Percentiles rank a stretch among this genome's conserved stretches.
Conservation (phyloP, 2,888 invertebrate species). For the Lottia gigantea region DNA sequence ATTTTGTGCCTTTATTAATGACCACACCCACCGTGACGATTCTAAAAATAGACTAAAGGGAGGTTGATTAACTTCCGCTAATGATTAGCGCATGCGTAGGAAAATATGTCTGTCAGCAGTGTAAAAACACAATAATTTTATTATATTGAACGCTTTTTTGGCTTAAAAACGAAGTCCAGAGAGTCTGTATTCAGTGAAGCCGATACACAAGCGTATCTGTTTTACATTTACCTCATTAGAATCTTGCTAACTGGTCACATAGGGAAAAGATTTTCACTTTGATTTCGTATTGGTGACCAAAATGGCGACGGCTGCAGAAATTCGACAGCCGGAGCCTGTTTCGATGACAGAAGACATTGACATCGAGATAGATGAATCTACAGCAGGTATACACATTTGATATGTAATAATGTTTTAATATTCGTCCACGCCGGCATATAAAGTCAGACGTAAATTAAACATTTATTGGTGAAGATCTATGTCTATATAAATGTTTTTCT, state of each 20-base stretch:
- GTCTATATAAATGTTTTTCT: too few relatives aligned
- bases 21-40: neutral
- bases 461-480: too few relatives aligned
- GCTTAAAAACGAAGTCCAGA: neutral
- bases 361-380: neutral
- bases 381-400: neutral
- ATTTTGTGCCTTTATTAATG: too few relatives aligned
- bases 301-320: conserved; percentile 22
- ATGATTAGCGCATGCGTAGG: neutral
- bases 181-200: too few relatives aligned
- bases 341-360: neutral
- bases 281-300: conserved; percentile 15
- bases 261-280: neutral
- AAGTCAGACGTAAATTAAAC: too few relatives aligned
- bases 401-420: too few relatives aligned
- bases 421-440: too few relatives aligned
- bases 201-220: too few relatives aligned
- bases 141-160: neutral
- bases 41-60: neutral
- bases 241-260: too few relatives aligned
- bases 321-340: conserved; percentile 8
- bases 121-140: neutral
- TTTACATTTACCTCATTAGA: too few relatives aligned
- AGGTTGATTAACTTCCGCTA: conserved; percentile 1
- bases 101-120: conserved; percentile 1